Conservation (phyloP, 2,888 invertebrate species). For the Spisula subtruncata region DNA sequence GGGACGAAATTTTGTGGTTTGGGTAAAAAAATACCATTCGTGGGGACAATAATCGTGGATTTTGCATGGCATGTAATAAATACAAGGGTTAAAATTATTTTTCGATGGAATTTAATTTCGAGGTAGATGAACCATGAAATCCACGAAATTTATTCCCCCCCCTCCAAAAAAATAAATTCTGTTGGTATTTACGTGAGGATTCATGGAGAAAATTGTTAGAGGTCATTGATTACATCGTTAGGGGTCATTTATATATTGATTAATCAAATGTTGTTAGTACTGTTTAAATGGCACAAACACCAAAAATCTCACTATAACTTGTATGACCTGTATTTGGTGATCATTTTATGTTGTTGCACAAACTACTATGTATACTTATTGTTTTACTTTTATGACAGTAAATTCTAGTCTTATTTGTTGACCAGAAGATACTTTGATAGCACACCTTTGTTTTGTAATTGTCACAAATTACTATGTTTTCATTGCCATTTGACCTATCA, state of each 20-base stretch:
- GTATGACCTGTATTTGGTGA: background rate
- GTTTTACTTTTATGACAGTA: background rate
- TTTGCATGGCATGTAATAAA: too few relatives aligned
- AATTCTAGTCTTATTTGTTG: constrained; percentile 2
- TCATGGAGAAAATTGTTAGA: background rate
- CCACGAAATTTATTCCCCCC: too few relatives aligned
- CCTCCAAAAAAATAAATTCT: too few relatives aligned
- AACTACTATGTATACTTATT: background rate
- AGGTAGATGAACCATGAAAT: too few relatives aligned
- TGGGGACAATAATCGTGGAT: too few relatives aligned
- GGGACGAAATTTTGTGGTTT: too few relatives aligned
- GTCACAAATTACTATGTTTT: background rate
- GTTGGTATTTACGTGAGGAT: too few relatives aligned
- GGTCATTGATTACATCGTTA: too few relatives aligned
- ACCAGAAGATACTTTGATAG: background rate
- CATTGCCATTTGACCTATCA: background rate
- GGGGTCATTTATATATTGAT: background rate
- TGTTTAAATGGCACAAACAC: constrained; percentile 7
- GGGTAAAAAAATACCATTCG: too few relatives aligned
- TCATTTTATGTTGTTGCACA: background rate
- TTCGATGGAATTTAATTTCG: too few relatives aligned
- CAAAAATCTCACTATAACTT: background rate
- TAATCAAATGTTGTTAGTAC: background rate
- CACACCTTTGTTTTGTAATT: background rate
- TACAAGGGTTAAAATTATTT: too few relatives aligned